Base-by-base conservation (phyloP, 1,140 invertebrate species). In the Agrypnia vestita region DNA sequence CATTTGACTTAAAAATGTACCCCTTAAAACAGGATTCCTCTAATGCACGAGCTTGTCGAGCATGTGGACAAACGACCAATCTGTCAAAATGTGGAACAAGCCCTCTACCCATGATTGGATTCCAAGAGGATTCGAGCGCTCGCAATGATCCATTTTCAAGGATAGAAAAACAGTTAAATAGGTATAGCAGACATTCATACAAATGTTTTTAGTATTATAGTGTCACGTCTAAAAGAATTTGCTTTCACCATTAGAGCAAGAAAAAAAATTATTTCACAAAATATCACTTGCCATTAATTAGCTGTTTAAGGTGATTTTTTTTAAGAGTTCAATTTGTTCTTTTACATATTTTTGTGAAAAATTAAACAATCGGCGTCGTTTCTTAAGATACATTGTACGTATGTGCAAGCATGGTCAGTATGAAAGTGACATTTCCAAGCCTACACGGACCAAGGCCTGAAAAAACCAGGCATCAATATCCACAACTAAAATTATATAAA, bases 161-260 rank as follows among this genome's bases (percentile, higher is more conserved):
- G 15, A 71, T 71, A 49, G 67, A 71, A 67, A 67, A 67, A 71
- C 67, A 71, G 15, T 49, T 49, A 19, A 71, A 51, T 21, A 71
- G 67, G 67, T 71, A 71, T 35, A 35, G 6, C 25, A 35, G 25
- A 3, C n/a, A n/a, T n/a, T n/a, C n/a, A n/a, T n/a, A n/a, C n/a
- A n/a, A n/a, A n/a, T n/a, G n/a, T n/a, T n/a, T n/a, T n/a, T n/a
- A 69, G 0, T 61, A 19, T 61, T 25, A 6, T 61, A 19, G 51
- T 4, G 51, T 17, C 13, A 13, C 17, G 4, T 53, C 17, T 53
- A 4, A 3, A 53, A 53, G 17, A 53, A 4, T 53, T 53, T 53
- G 12, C 17, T 53, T 53, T 53, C 17, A n/a, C 17, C 4, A 53
- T 53, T n/a, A 7, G 17, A 7, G 12, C 51, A 53, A 12, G 17